Evolutionary conservation across 2,113 vertebrate species (phyloP).

Genomic region (Urocitellus parryii): DNA sequence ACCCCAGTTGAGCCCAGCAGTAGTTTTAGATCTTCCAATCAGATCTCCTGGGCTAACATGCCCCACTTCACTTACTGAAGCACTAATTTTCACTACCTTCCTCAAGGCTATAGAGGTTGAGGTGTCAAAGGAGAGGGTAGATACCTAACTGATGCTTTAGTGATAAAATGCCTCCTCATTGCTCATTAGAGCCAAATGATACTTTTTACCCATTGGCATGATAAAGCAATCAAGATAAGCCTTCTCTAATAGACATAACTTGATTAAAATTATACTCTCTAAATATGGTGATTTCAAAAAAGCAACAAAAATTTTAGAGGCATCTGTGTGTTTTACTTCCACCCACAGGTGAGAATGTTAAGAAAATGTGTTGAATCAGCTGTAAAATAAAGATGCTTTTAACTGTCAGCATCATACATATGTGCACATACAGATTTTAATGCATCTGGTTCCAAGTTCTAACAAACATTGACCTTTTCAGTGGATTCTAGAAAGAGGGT

Average conservation of each 20-base stretch:
- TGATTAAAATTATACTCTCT: background rate
- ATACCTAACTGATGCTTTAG: background rate
- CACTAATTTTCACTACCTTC: background rate
- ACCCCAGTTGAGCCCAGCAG: background rate
- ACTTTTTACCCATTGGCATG: background rate
- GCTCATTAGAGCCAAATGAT: background rate
- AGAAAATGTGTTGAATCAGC: background rate
- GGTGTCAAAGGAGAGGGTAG: background rate
- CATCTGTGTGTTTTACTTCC: background rate
- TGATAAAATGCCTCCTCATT: background rate
- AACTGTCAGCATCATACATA: background rate
- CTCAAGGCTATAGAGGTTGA: background rate
- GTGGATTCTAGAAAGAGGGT: background rate
- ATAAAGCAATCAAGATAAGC: conserved; percentile 20
- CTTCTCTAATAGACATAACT: background rate
- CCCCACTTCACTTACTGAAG: background rate
- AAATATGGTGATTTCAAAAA: background rate
- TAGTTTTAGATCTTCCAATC: background rate
- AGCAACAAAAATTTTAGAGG: background rate
- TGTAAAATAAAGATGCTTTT: background rate
- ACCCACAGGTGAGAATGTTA: background rate
- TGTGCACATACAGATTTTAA: background rate
- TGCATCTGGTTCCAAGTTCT: background rate
- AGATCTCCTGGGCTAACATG: background rate
- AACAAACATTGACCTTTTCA: background rate